Base-by-base conservation (phyloP, 1,140 invertebrate genomes). In the Atta cephalotes region DNA sequence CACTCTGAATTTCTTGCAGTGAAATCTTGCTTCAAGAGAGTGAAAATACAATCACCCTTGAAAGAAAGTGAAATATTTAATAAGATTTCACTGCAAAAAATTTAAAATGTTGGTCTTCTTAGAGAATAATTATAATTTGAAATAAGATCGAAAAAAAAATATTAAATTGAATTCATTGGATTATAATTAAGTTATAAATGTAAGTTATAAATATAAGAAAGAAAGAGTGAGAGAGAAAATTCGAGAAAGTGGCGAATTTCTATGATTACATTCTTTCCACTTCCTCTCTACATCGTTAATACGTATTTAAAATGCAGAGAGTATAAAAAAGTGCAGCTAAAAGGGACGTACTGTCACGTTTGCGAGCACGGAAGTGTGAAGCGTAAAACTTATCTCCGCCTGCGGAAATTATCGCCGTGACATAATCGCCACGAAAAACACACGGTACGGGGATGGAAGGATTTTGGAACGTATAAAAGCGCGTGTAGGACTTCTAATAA, bases 401-500 rank as follows among this genome's bases (percentile, higher is more conserved):
- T 58, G 80, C 80, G 80, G 70, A 84, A 84, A 84, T 84, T 84
- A 84, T 76, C 56, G 70, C 45, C 56, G 56, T 45, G 80, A 84
- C 80, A n/a, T 74, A 82, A 82, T 68, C 80, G 39, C 18, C 68
- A 70, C 56, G 53, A 74, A 84, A 72, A 84, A 84, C 18, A 51
- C 25, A 28, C 39, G 18, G 51, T 25, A 18, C 71, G 84, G 1
- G 39, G 25, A 70, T 84, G 87, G n/a, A 77, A 66, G 85, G 85
- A 86, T 86, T 89, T 62, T 65, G 39, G 45, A 12, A 56, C 53
- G 76, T 68, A 76, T 89, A 89, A 89, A 89, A 89, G 66, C 65
- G 74, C 87, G 79, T 80, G 74, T 80, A 89, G 87, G 60, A 39
- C 56, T n/a, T 31, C 62, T 86, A 86, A 81, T 86, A 86, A 86